These are phyloP conservation scores for Cygnus olor DNA, from an alignment of 2,797 vertebrate species.

Conservation along the genomic window DNA sequence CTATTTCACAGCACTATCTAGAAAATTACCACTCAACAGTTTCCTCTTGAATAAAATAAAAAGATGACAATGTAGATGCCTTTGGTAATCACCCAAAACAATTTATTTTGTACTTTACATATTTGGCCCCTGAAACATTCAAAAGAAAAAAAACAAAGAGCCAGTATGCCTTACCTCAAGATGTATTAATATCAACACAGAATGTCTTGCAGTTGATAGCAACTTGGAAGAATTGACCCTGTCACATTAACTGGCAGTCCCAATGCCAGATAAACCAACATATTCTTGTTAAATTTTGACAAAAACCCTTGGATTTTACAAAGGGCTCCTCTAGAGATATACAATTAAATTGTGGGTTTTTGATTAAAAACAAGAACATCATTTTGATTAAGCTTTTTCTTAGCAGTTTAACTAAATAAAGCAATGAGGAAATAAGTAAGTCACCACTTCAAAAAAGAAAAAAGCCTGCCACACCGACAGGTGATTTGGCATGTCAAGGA, in stretches of 20 bases:
- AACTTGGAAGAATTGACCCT: conserved; percentile 54
- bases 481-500: conserved; percentile 17
- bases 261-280: conserved; percentile 58
- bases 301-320: conserved; percentile 2
- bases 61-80: not conserved
- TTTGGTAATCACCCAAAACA: not conserved
- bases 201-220: conserved; percentile 21
- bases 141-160: not conserved
- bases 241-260: conserved; percentile 52
- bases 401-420: conserved; percentile 43
- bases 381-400: not conserved
- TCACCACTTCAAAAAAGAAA: not conserved
- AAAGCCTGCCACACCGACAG: not conserved
- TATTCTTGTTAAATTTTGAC: conserved; percentile 10
- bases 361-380: not conserved
- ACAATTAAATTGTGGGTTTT: not conserved
- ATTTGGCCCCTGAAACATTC: not conserved
- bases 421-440: not conserved
- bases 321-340: conserved; percentile 13
- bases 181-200: conserved; percentile 43
- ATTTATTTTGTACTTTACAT: not conserved
- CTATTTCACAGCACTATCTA: not conserved
- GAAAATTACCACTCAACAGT: not conserved
- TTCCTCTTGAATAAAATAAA: not conserved
- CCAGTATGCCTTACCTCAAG: conserved; percentile 14